Base-by-base conservation (phyloP, 1,140 invertebrate genomes). In the Berghia stephanieae region DNA sequence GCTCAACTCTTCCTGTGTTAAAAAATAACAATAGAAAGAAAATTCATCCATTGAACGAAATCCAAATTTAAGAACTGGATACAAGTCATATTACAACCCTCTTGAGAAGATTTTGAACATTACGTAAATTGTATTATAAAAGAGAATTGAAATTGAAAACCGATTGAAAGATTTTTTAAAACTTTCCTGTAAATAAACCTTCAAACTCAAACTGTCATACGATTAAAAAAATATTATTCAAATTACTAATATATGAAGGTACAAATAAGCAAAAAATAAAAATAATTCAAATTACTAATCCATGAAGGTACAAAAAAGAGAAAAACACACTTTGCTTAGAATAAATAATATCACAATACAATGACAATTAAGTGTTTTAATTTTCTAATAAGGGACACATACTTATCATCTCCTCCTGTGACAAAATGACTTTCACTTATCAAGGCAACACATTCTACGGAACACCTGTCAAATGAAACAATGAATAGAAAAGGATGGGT, bases 351-450 rank as follows among this genome's bases (percentile, higher is more conserved):
- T n/a, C n/a, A n/a, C n/a, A n/a, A n/a, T n/a, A n/a, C n/a, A n/a
- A n/a, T n/a, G n/a, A n/a, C n/a, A 63, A 21, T 21, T 8, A 63
- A 10, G 13, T 27, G 27, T 8, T 63, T 63, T 63, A 71, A 71
- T 13, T 24, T 21, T 71, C 27, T 27, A 67, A 49, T 34, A 34
- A n/a, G 36, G 21, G 27, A 44, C 18, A 85, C 84, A 87, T 89
- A 92, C 90, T 97, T 97, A 91, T 97, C 95, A 87, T 96, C 94
- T 77, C 94, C 94, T 66, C 95, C 94, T 8, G 96, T 95, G 0
- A 98, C 89, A 90, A 99, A 99, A 89, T 95, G 93, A 79, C 96
- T 93, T 86, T 98, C 96, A 89, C 98, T 96, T 34, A 99, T 93
- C 40, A 98, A 90, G 86, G 94, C 94, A 0, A 98, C 95, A 84